Conservation (phyloP, 2,113 vertebrate species). For the Deroptyus accipitrinus region DNA sequence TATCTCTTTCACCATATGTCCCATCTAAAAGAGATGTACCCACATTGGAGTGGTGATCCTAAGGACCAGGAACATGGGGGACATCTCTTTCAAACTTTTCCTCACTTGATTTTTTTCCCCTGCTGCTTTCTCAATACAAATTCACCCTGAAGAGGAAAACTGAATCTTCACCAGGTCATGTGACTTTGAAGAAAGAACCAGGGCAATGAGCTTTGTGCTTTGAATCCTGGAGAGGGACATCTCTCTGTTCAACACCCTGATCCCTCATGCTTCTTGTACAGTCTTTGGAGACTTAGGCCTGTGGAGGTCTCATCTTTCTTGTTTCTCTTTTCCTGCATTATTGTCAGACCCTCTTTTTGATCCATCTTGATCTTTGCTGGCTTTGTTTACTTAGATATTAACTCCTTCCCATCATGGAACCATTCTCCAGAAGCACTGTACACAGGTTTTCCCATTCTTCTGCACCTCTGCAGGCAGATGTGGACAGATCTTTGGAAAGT, state of each 20-base stretch:
- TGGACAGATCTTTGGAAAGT: background rate
- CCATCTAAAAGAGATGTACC: background rate
- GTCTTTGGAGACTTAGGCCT: background rate
- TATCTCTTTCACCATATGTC: background rate
- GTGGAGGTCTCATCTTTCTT: background rate
- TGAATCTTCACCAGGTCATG: background rate
- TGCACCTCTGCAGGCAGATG: background rate
- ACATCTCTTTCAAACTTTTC: background rate
- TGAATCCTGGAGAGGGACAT: background rate
- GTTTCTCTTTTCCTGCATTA: background rate
- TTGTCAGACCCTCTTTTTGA: background rate
- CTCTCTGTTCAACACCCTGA: background rate
- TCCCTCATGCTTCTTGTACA: background rate
- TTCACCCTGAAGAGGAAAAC: background rate
- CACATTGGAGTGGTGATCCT: rapidly evolving
- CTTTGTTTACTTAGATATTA: background rate
- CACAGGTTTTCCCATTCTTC: rapidly evolving
- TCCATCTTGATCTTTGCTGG: background rate
- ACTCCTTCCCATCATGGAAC: background rate
- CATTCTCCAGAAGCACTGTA: rapidly evolving
- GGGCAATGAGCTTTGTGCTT: rapidly evolving
- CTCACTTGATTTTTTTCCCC: background rate
- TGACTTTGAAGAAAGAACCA: background rate
- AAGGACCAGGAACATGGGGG: rapidly evolving
- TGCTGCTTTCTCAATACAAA: background rate